Evolutionary conservation across 64 coral and sea anemone genomes (phyloP), one percentile per base, ranked within the genome.

Genomic region (Porites australiensis): DNA sequence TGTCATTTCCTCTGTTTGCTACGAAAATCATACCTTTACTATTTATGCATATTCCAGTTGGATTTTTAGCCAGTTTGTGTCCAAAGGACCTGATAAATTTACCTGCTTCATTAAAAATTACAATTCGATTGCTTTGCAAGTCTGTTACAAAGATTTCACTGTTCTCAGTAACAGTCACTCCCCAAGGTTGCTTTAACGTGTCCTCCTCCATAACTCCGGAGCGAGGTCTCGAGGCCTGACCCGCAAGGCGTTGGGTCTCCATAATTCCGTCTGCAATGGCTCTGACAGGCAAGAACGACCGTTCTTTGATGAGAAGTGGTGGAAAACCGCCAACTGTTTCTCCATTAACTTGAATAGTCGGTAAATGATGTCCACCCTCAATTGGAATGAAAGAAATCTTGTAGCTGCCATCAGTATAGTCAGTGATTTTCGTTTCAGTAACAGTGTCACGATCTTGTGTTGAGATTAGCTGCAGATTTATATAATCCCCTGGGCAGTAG

Each of bases 21-120:
- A 84, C 81, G 69, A 67, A 84, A 68, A 84, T 84, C 62, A 61
- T 67, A 50, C 44, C 11, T 4, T 52, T 21, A 12, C 69, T 48
- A 67, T 84, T 46, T 4, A 22, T 13, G 16, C 45, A 22, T 50
- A 68, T 50, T 2, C 81, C 81, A 2, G 2, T 69, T 52, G 81
- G 81, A 18, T 27, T 14, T 3, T 19, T 14, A 13, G 69, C 13
- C 8, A 68, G 13, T 2, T 47, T 44, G 10, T 67, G 18, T 68
- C 63, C 62, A 84, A 84, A 68, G 5, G 18, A 52, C 37, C 63
- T 13, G 18, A 68, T 12, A 13, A 69, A 63, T 18, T 84, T 16
- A 22, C 63, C 81, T 11, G 49, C 14, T 48, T 84, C 81, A 84
- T 84, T 84, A 0, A 84, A 67, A 20, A 69, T 47, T 21, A 68